Evolutionary conservation across 2,888 invertebrate genomes (phyloP).

Genomic region (Nesidiocoris tenuis): DNA sequence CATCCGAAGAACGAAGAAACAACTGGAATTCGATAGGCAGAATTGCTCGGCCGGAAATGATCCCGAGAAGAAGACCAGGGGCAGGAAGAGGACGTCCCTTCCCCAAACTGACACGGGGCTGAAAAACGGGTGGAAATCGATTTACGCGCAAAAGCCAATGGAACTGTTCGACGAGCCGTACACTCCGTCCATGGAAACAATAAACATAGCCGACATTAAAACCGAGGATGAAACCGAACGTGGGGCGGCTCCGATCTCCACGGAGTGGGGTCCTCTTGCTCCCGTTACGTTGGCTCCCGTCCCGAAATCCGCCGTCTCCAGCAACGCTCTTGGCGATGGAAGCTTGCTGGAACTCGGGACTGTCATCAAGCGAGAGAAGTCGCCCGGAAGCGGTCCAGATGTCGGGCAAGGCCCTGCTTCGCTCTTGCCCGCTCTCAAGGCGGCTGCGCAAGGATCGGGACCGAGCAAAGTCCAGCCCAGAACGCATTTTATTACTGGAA

Average conservation of each 20-base stretch:
- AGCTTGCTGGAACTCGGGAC: not conserved
- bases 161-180: not conserved
- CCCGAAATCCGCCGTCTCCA: not conserved
- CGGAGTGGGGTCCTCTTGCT: not conserved
- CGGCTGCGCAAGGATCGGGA: not conserved
- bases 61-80: not conserved
- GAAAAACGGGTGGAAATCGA: not conserved
- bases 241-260: not conserved
- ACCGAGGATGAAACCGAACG: not conserved
- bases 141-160: not conserved
- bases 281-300: not conserved
- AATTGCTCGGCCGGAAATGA: not conserved
- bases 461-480: too few species aligned
- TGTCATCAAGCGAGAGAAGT: not conserved
- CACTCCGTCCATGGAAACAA: not conserved
- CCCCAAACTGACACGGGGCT: not conserved
- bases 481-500: too few species aligned
- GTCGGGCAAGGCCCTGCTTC: not conserved
- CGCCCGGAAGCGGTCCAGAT: not conserved
- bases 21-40: too few species aligned
- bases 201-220: not conserved
- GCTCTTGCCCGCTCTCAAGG: not conserved
- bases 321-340: not conserved
- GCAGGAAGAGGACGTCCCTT: not conserved
- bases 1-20: not conserved